Evolutionary conservation across 2,888 invertebrate genomes (phyloP), one percentile per base, ranked within the genome.

Genomic region (Sinhomidia bicolor): DNA sequence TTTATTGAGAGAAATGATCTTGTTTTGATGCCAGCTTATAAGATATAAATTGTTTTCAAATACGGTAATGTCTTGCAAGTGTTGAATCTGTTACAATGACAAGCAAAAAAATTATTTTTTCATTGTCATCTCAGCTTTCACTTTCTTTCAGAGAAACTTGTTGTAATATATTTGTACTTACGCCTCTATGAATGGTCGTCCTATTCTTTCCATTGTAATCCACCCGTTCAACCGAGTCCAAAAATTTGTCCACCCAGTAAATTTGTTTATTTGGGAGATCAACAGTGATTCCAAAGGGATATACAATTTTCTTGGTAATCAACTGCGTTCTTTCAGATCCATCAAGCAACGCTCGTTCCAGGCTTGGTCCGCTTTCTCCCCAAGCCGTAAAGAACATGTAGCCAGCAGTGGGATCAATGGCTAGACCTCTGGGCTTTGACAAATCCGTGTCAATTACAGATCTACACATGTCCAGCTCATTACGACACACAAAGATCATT

Each of bases 231-330:
- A 97, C 95, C 92, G 95, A 95, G 94, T 97, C 97, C 92, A 97
- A 94, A 94, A 96, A 97, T 7, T 95, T 95, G 94, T 97, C 97
- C 83, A 96, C 95, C 97, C 97, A 97, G 94, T 96, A 97, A 26
- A 97, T 95, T 92, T 95, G 95, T 92, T 95, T 94, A 79, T 95
- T 95, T 51, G 96, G 95, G 91, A 95, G 95, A 94, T 97, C 97
- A 79, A 96, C 94, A 20, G 96, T 94, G 44, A 97, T 94, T 85
- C 96, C 96, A 92, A 95, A 95, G 0, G 97, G 97, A 94, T 97
- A 97, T 91, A 97, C 96, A 89, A 97, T 96, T 93, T 96, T 95
- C 71, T 95, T 94, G 76, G 94, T 94, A 5, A 96, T 96, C 90
- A 97, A 93, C n/a, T 94, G 93, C 65, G 93, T 94, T 84, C 95